A percentile compares a stretch with the other conserved stretches of the same genome.
Conservation (phyloP, 2,888 invertebrate genomes). For the Blastobasis adustella region DNA sequence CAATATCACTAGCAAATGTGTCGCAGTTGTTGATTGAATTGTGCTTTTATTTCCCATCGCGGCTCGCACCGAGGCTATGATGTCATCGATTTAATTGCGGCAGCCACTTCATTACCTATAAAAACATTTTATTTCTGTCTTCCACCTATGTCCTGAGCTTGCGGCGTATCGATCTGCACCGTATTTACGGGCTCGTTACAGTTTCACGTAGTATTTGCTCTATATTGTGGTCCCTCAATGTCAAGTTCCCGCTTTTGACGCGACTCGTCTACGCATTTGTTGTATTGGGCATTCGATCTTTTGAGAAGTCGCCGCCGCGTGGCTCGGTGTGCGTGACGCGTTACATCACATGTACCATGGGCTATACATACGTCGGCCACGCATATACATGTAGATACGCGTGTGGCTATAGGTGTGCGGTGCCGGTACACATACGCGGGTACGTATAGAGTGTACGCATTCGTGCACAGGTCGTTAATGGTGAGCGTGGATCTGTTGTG, state of each 20-base stretch:
- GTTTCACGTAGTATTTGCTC: conserved; percentile 39
- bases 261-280: conserved; percentile 19
- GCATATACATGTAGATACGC: conserved; percentile 22
- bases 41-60: conserved; percentile 61
- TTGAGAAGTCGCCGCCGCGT: conserved; percentile 16
- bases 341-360: conserved; percentile 42
- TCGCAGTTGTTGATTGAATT: conserved; percentile 51
- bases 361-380: conserved; percentile 9
- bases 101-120: conserved; percentile 55
- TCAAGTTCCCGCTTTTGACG: conserved; percentile 35
- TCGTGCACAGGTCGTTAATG: conserved; percentile 65
- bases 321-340: conserved; percentile 42
- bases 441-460: conserved; percentile 44
- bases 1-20: conserved; percentile 7
- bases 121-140: conserved; percentile 43
- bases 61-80: conserved; percentile 50
- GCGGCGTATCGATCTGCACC: conserved; percentile 38
- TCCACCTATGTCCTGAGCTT: conserved; percentile 26
- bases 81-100: conserved; percentile 68
- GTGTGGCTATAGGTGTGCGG: conserved; percentile 17
- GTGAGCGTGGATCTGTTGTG: conserved; percentile 62
- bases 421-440: conserved; percentile 15
- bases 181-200: conserved; percentile 44
- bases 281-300: conserved; percentile 24
- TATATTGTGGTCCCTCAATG: conserved; percentile 37